Base-by-base conservation (phyloP, 1,140 invertebrate genomes). In the Copidosoma floridanum region DNA sequence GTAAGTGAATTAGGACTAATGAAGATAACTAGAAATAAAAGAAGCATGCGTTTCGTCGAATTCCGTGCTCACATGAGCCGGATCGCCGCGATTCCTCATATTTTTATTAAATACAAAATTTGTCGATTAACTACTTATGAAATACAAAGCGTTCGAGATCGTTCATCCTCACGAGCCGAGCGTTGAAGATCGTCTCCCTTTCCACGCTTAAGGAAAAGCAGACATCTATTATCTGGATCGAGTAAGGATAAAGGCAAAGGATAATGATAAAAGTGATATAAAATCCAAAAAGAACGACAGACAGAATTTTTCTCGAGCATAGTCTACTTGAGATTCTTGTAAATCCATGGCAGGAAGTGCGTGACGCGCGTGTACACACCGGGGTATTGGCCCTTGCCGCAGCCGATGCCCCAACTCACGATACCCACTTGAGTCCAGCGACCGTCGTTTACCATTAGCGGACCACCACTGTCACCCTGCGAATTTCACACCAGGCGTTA, bases 391-490 rank as follows among this genome's bases (percentile, higher is more conserved):
- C 89, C 89, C 81, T 94, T 90, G 7, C 93, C 94, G 73, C 94
- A 97, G 24, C 93, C 93, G 67, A 94, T 93, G 23, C 95, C 95
- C 91, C 92, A 97, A 14, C 92, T 94, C 0, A 95, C 93, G 12
- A 97, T 87, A 29, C 94, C 95, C 2, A 94, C 89, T 81, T 92
- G 89, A 0, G 84, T 89, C 87, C 90, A 92, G 57, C 85, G 84
- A 24, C 88, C 88, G 40, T 88, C 85, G 65, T 89, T 88, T 12
- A 94, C 86, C 83, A 94, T 90, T 68, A 97, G 79, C 2, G 94
- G 93, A 47, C 94, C 94, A 10, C 93, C 94, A 68, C 91, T 94
- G 78, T 96, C 94, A 61, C 93, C 93, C 93, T 95, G 35, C 16
- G 18, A 43, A 51, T 53, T 40, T 14, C 11, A 37, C 24, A 53